These are phyloP conservation scores for Nautilus pompilius DNA, from an alignment of 1,140 invertebrate genomes.

Conservation along the genomic window DNA sequence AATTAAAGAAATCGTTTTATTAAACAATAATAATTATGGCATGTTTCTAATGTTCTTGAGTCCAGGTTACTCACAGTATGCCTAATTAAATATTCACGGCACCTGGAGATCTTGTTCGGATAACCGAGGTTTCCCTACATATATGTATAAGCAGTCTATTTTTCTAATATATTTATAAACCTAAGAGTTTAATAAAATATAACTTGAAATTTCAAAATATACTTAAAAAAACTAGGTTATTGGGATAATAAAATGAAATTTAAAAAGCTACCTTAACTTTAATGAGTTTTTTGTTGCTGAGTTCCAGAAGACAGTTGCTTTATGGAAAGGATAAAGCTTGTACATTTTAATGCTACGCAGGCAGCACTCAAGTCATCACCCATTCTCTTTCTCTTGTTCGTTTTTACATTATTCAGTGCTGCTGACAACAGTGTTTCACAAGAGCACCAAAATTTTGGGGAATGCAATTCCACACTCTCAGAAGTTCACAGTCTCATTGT, in stretches of 20 bases:
- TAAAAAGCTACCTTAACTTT: background rate
- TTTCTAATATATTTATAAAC: background rate
- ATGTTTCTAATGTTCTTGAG: too few species aligned
- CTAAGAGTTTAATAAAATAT: background rate
- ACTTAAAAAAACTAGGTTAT: background rate
- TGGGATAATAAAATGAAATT: background rate
- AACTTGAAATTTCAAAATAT: background rate
- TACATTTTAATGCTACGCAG: background rate
- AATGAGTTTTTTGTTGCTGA: background rate
- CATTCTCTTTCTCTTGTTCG: background rate
- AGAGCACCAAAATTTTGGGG: background rate
- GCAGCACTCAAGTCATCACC: background rate
- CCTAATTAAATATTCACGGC: too few species aligned
- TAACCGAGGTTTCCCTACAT: background rate
- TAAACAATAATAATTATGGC: too few species aligned
- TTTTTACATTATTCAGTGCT: background rate
- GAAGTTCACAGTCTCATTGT: background rate
- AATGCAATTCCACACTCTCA: background rate
- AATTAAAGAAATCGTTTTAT: too few species aligned
- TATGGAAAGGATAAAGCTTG: background rate
- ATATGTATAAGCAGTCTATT: background rate
- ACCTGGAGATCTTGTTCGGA: too few species aligned
- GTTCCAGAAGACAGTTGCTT: background rate
- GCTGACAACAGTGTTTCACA: background rate
- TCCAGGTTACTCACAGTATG: too few species aligned